Percentiles rank a stretch among this genome's conserved stretches.
Evolutionary conservation across 2,113 vertebrate species (phyloP).

Genomic region (Rattus norvegicus): GRCr8 NC_086020.1:247559001-247559500

Average conservation of each 20-base stretch:
- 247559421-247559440: constrained; percentile 66
- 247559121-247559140: not conserved
- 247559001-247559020: constrained; percentile 16
- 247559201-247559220: constrained; percentile 45
- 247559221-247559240: not conserved
- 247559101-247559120: not conserved
- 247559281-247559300: constrained; percentile 28
- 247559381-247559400: constrained; percentile 73
- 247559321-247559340: constrained; percentile 56
- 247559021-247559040: constrained; percentile 10
- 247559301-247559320: constrained; percentile 8
- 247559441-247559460: constrained; percentile 34
- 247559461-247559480: not conserved
- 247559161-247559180: not conserved
- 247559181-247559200: not conserved
- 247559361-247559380: constrained; percentile 70
- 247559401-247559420: constrained; percentile 74
- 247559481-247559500: not conserved
- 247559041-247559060: not conserved
- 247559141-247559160: not conserved
- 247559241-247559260: not conserved
- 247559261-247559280: constrained; percentile 31
- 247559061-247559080: not conserved
- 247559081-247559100: not conserved
- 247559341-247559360: constrained; percentile 55